Evolutionary conservation across 1,140 invertebrate genomes (phyloP).

Genomic region (Drosophila biarmipes): DNA sequence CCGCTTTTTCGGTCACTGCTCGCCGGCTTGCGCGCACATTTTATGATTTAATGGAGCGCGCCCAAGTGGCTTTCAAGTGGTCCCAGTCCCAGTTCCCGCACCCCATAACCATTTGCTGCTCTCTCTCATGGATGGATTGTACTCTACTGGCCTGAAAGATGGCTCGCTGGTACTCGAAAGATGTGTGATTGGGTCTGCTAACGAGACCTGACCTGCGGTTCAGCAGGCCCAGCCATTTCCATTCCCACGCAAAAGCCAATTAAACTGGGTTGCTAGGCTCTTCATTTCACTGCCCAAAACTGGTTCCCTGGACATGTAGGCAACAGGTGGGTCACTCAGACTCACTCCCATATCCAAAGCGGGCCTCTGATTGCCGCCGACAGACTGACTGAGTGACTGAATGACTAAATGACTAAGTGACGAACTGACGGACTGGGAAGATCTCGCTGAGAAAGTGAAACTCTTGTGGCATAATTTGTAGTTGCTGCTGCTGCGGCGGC

Average conservation of each 20-base stretch:
- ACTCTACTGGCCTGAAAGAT: slow-evolving; percentile 9
- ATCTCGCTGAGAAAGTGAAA: slow-evolving; percentile 72
- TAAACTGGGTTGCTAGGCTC: slow-evolving; percentile 64
- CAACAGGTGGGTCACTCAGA: slow-evolving; percentile 56
- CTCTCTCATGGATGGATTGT: slow-evolving; percentile 10
- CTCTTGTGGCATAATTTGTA: slow-evolving; percentile 67
- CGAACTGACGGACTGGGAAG: slow-evolving; percentile 3
- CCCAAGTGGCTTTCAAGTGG: slow-evolving; percentile 58
- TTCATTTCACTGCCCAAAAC: slow-evolving; percentile 51
- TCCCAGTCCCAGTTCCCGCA: slow-evolving; percentile 3
- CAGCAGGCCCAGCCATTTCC: not conserved
- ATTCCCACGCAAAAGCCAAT: slow-evolving; percentile 68
- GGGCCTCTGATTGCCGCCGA: slow-evolving; percentile 33
- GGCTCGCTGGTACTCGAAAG: slow-evolving; percentile 10
- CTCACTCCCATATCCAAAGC: slow-evolving; percentile 61
- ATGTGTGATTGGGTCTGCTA: slow-evolving; percentile 45
- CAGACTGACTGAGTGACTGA: slow-evolving; percentile 12
- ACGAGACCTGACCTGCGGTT: slow-evolving; percentile 47
- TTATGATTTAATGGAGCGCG: slow-evolving; percentile 74
- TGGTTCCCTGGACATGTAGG: slow-evolving; percentile 21
- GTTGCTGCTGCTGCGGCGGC: slow-evolving; percentile 19
- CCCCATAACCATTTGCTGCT: slow-evolving; percentile 53
- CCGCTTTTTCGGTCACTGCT: slow-evolving; percentile 55
- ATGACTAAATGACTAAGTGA: slow-evolving; percentile 7
- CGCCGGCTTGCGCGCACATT: slow-evolving; percentile 44